Evolutionary conservation across 1,140 invertebrate species (phyloP), one percentile per base, ranked within the genome.

Genomic region (Papilio aristodemus): DNA sequence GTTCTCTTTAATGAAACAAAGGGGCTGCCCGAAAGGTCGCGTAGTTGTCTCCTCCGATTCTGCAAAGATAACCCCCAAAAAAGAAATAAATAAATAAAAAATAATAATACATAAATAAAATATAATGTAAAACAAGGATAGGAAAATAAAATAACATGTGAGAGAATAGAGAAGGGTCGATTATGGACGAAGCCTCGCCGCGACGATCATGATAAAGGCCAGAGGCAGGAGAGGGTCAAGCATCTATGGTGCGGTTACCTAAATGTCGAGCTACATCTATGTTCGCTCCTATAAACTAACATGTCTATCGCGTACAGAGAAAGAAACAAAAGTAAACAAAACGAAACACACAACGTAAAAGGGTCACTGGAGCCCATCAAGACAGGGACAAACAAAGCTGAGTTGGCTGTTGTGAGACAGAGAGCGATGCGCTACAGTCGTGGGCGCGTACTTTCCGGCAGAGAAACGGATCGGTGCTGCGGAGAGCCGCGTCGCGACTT

Each of bases 361-460:
- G 82, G 83, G 81, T 84, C 84, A 79, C 78, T 75, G 79, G 80
- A 85, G 86, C 78, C 81, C 75, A 84, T 71, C 80, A 83, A 83
- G 84, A 89, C 85, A 39, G 85, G 81, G 84, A 89, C 84, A 89
- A 83, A 87, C 72, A 90, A 90, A 91, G 89, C 84, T 85, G 72
- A 76, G 62, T 80, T 62, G 72, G 72, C 74, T 83, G 84, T 83
- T 70, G 86, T 86, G 83, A 86, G 77, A 84, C 85, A 89, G 77
- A 81, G 81, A 84, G 83, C 85, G 76, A 80, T 85, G 86, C 80
- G 82, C 86, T 86, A 87, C 83, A 76, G 77, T 83, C 81, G 75
- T 80, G 82, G 84, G 86, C 92, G 92, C 93, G 93, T 96, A 96
- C 95, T 96, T 95, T 96, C 95, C 86, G 95, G 95, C 84, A 95